A percentile compares a stretch with the other conserved stretches of the same genome.
Evolutionary conservation across 2,113 vertebrate genomes (phyloP).

Genomic region (Lamprologus sp.): DNA sequence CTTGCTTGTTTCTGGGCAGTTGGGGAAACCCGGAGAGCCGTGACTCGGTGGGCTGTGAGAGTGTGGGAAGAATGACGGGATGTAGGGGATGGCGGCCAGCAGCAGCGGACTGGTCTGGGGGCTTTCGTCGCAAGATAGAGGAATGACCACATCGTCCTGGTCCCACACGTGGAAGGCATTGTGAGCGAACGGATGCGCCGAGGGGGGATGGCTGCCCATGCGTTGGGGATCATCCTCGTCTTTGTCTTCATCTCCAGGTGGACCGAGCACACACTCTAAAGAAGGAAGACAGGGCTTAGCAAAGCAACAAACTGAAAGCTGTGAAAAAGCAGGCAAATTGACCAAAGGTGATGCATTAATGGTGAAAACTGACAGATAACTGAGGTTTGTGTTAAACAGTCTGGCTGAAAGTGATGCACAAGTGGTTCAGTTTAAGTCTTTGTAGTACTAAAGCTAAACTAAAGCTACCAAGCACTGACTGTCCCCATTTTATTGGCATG

Average conservation of each 20-base stretch:
- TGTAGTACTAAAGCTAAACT: not conserved
- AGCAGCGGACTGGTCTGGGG: slow-evolving; percentile 59
- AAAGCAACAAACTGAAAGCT: not conserved
- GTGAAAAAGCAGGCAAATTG: not conserved
- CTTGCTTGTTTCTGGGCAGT: slow-evolving; percentile 6
- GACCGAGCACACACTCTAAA: slow-evolving; percentile 74
- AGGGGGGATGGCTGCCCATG: slow-evolving; percentile 14
- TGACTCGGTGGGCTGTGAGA: slow-evolving; percentile 29
- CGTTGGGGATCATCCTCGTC: slow-evolving; percentile 19
- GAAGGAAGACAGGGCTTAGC: not conserved
- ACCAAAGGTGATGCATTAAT: not conserved
- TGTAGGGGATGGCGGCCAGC: slow-evolving; percentile 63
- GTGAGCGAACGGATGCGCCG: slow-evolving; percentile 47
- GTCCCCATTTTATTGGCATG: not conserved
- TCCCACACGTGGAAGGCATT: slow-evolving; percentile 77
- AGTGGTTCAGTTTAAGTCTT: not conserved
- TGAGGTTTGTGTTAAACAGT: not conserved
- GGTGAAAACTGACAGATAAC: not conserved
- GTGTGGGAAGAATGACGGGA: slow-evolving; percentile 67
- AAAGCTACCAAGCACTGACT: not conserved
- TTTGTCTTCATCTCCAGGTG: slow-evolving; percentile 50
- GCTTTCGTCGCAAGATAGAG: slow-evolving; percentile 42
- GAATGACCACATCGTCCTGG: slow-evolving; percentile 67
- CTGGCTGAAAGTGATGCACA: not conserved
- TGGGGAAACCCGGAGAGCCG: not conserved